Evolutionary conservation across 2,113 vertebrate genomes (phyloP).

Genomic region (Todiramphus saurophagus): DNA sequence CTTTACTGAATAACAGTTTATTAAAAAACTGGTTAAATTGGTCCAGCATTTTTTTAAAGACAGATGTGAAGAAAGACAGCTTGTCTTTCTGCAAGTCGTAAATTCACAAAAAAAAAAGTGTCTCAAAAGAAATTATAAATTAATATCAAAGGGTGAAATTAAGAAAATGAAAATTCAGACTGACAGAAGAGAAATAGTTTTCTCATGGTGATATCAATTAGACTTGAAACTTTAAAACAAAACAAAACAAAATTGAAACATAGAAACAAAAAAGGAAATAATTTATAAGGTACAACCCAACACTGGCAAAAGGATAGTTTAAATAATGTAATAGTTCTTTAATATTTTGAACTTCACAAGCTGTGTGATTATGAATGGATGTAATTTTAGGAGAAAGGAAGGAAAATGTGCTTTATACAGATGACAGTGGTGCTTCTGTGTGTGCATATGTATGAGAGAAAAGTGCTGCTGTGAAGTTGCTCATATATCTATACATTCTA

Average conservation of each 20-base stretch:
- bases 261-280: not conserved
- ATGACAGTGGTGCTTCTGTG: not conserved
- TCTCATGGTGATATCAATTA: not conserved
- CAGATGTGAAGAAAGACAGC: not conserved
- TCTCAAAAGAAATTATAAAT: not conserved
- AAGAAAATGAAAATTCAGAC: not conserved
- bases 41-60: not conserved
- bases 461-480: not conserved
- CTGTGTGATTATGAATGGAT: slow-evolving; percentile 11
- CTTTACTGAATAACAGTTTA: not conserved
- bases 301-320: not conserved
- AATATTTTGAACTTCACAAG: not conserved
- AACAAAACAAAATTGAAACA: not conserved
- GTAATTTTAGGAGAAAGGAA: slow-evolving; percentile 21
- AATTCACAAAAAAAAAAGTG: not conserved
- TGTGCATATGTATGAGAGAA: not conserved
- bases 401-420: not conserved
- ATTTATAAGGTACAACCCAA: not conserved
- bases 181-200: not conserved
- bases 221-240: not conserved
- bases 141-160: not conserved
- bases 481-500: not conserved
- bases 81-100: not conserved
- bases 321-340: slow-evolving; percentile 29
- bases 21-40: not conserved